Conservation (phyloP, 2,888 invertebrate genomes). For the Diarsia brunnea region DNA sequence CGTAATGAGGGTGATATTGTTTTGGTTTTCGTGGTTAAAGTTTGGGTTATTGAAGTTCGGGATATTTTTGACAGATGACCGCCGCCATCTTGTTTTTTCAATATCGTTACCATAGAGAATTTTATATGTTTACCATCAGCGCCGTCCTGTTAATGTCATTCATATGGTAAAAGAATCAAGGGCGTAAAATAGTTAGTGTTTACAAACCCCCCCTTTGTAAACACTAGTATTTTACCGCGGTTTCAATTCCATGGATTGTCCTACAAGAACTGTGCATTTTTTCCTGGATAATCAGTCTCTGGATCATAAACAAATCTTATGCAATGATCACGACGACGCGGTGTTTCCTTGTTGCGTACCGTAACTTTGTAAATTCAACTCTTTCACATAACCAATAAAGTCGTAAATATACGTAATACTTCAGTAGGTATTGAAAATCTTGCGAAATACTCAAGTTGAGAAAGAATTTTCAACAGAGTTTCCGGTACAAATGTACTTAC, state of each 20-base stretch:
- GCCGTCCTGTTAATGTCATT: neutral
- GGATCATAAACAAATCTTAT: neutral
- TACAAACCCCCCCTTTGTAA: no score
- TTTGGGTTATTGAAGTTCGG: constrained; percentile 3
- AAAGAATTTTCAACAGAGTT: constrained; percentile 28
- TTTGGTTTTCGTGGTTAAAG: constrained; percentile 32
- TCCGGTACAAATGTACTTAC: constrained; percentile 1
- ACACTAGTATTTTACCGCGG: neutral
- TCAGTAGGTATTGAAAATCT: neutral
- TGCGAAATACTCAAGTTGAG: neutral
- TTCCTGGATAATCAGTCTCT: neutral
- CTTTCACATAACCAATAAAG: neutral
- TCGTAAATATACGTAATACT: neutral
- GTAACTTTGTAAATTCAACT: neutral
- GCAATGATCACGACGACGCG: neutral
- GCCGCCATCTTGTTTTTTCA: neutral
- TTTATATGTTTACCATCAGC: neutral
- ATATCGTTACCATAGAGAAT: neutral
- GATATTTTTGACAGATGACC: neutral
- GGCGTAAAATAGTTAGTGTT: no score
- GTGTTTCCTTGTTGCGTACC: neutral
- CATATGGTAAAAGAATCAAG: neutral
- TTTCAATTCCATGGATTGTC: neutral
- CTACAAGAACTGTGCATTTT: neutral
- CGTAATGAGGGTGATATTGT: constrained; percentile 59